Evolutionary conservation across 1,140 invertebrate species (phyloP), one percentile per base, ranked within the genome.

Genomic region (Formica exsecta): DNA sequence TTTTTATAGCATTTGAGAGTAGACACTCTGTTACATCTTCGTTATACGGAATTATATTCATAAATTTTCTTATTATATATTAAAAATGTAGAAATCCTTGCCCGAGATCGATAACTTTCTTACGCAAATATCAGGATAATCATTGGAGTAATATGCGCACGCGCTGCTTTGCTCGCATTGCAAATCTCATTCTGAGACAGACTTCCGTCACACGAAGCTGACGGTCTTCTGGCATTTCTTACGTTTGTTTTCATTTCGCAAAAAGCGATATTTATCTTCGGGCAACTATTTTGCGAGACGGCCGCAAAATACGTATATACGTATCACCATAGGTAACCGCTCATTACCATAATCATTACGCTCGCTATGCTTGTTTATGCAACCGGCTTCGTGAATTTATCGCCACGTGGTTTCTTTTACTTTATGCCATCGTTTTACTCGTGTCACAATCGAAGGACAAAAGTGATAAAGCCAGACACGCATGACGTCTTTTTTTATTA

Each of bases 341-440:
- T 83, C 79, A 83, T 83, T 83, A 83, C 36, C 68, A 73, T 83
- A 83, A 83, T 74, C 79, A 83, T 83, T 74, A 74, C 54, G 54
- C 68, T 73, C 54, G 68, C 44, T 13, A 19, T 4, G 54, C 68
- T 83, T 74, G 79, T 74, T 83, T 74, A 74, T 83, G 79, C 79
- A 74, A 83, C 38, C 38, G 38, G 25, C 41, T 59, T 62, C 54
- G 25, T 62, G 29, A 74, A 83, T 74, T 83, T 83, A 83, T 83
- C 38, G 66, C 38, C 68, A 48, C 54, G 25, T 73, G 68, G 38
- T 48, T 80, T 81, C 65, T 61, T 83, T 83, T 74, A 61, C 54
- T 73, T 74, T 38, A n/a, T 57, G 22, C n/a, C 19, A 59, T 68
- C 48, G 51, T 65, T 22, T 29, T 25, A 36, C 64, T 80, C 44